Evolutionary conservation across 2,797 vertebrate genomes (phyloP), one percentile per base, ranked within the genome.

Genomic region (Avahi laniger): DNA sequence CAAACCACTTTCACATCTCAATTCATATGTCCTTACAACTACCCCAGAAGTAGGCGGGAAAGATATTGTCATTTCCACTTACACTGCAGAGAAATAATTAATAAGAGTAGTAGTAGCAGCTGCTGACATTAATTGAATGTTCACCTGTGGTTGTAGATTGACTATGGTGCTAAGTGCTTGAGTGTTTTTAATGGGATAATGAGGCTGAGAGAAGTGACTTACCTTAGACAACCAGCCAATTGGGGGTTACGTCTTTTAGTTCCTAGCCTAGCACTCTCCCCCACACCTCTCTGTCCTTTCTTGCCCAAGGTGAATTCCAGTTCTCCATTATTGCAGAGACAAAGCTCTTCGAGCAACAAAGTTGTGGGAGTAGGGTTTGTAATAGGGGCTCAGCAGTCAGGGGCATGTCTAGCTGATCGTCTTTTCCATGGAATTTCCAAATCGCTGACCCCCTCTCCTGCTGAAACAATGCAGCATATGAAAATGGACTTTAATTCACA

Each of bases 401-500:
- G 17, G n/a, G 3, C 17, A 50, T 0, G 0, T 82, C 52, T n/a
- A 67, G 30, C 20, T 75, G 52, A 59, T 76, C 57, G n/a, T 76
- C 43, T 85, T 89, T 83, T 50, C 88, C 41, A 3, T 52, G 38
- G 12, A 48, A 52, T 24, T 87, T 92, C 20, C 52, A 91, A 91
- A 65, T 30, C 65, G 67, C 50, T 76, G 73, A 61, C 52, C 70
- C 63, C 57, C 18, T 86, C 79, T 86, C 52, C 48, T 65, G 33
- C 48, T 26, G 43, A 61, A 96, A 89, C 76, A 96, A 73, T 70
- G 79, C 46, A 52, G n/a, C 11, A 41, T 79, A 73, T 10, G 54
- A 84, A 89, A 67, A 91, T 79, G 89, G 94, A 67, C 80, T 80
- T 70, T 43, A 30, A 96, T 97, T 97, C 76, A 17, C 76, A 94